Evolutionary conservation across 2,113 vertebrate genomes (phyloP), one percentile per base, ranked within the genome.

Genomic region (Sardina pilchardus): DNA sequence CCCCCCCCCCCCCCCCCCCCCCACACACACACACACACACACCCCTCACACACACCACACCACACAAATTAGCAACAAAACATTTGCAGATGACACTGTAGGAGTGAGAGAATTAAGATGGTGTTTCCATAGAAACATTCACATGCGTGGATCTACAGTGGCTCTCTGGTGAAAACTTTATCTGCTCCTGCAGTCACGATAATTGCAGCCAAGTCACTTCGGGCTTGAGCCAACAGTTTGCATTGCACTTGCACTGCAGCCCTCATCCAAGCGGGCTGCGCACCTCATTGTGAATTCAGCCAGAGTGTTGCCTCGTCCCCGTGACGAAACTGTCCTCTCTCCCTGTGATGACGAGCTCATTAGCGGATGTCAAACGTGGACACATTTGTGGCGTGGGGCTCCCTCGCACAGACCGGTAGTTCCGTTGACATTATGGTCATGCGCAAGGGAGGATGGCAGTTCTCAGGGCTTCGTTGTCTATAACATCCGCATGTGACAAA

Each of bases 101-200:
- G 82, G 71, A 87, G 82, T 36, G 71, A 39, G 71, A 75, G 84
- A 86, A 86, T 81, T 56, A 87, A 87, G 86, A 78, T 87, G 82
- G 84, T 53, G 86, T 87, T 87, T 87, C 86, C 86, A 87, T 87
- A 87, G 86, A 87, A 87, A 87, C 86, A 59, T 83, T 83, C 83
- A 87, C 82, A 87, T 75, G 81, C 71, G 30, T 34, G 71, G 63
- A 12, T 67, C n/a, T 67, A 67, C 59, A 67, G 8, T 1, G 3
- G 71, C 71, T 78, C 71, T 78, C 71, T 78, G 71, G 71, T 78
- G 71, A 78, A 78, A 78, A 78, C 71, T 78, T 78, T 78, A 78
- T 39, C 82, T 75, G 17, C 71, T 16, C 3, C 30, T 17, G 71
- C 71, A 78, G 71, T 34, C 10, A 16, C 5, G 78, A 56, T 83